These are phyloP conservation scores for Actenoides hombroni DNA, from an alignment of 2,113 vertebrate species.

Conservation along the genomic window DNA sequence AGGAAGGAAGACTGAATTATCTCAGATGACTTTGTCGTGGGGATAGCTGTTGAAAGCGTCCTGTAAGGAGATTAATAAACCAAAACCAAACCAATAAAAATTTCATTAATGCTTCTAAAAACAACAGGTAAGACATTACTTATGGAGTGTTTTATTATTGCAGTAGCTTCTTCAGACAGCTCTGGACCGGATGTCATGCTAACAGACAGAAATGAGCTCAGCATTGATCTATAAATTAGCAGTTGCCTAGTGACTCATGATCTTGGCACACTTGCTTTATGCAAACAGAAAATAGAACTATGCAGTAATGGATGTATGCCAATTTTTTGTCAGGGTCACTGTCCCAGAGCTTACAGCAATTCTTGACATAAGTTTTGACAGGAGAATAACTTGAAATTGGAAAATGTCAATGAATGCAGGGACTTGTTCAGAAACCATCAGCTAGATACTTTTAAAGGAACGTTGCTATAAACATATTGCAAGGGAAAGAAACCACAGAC, in stretches of 20 bases:
- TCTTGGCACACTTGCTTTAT: background rate
- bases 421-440: background rate
- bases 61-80: background rate
- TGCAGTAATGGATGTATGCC: background rate
- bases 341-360: background rate
- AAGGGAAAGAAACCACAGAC: fast-evolving
- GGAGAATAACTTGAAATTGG: background rate
- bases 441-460: background rate
- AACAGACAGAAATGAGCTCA: conserved; percentile 34
- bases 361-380: background rate
- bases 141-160: background rate
- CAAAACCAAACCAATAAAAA: background rate
- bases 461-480: background rate
- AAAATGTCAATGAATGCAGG: background rate
- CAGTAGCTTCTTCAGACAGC: background rate
- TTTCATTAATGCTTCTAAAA: background rate
- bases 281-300: conserved; percentile 43
- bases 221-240: conserved; percentile 55
- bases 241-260: conserved; percentile 51
- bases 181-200: background rate
- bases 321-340: background rate
- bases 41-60: background rate
- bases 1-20: background rate
- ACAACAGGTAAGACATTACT: background rate
- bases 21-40: background rate